Evolutionary conservation across 2,113 vertebrate species (phyloP).

Genomic region (Isichthys henryi): DNA sequence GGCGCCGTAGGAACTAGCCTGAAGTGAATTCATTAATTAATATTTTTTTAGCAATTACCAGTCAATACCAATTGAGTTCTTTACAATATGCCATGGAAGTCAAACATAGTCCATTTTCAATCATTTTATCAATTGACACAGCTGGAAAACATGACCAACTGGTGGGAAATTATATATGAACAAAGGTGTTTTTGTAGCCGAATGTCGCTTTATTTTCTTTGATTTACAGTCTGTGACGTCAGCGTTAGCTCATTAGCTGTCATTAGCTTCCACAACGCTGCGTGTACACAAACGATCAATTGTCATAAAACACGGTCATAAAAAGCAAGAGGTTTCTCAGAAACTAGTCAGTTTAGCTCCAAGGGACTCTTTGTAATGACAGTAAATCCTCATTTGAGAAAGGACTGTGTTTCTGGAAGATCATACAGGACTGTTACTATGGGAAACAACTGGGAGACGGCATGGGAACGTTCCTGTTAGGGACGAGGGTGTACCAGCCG

Average conservation of each 20-base stretch:
- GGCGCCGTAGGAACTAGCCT: not conserved
- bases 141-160: not conserved
- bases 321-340: not conserved
- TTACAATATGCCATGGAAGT: not conserved
- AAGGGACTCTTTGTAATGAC: not conserved
- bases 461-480: not conserved
- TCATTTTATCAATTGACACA: not conserved
- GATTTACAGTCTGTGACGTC: not conserved
- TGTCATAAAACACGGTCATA: not conserved
- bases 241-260: not conserved
- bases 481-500: not conserved
- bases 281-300: not conserved
- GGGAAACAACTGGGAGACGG: not conserved
- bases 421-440: not conserved
- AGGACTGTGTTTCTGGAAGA: not conserved
- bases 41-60: not conserved
- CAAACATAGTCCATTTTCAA: not conserved
- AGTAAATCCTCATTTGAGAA: not conserved
- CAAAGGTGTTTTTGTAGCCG: not conserved
- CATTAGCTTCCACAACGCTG: not conserved
- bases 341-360: not conserved
- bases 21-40: not conserved
- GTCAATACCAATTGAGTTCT: not conserved
- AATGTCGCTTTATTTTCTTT: not conserved
- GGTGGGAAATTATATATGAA: not conserved